Evolutionary conservation across 2,113 vertebrate genomes (phyloP).

Genomic region (Urocitellus parryii): DNA sequence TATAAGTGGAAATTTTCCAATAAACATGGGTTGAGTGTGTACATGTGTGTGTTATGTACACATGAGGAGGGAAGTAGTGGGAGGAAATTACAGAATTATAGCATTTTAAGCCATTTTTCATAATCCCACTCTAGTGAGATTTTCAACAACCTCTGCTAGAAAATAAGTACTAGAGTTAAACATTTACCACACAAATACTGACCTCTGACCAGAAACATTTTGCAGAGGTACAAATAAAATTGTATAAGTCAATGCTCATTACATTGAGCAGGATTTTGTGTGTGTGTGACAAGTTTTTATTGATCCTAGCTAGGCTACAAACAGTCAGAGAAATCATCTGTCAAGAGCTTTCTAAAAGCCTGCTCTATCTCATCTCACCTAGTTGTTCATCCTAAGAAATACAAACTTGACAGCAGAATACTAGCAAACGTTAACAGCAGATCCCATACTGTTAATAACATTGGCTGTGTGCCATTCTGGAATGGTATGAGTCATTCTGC

Average conservation of each 20-base stretch:
- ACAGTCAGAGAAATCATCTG: constrained; percentile 33
- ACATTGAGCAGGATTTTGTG: not conserved
- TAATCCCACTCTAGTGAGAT: not conserved
- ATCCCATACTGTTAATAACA: not conserved
- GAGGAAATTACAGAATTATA: not conserved
- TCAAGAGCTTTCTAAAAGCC: constrained; percentile 56
- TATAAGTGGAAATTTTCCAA: not conserved
- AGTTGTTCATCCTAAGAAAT: constrained; percentile 47
- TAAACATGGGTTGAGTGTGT: not conserved
- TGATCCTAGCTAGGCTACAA: constrained; percentile 37
- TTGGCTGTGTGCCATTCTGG: not conserved
- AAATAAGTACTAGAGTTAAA: constrained; percentile 34
- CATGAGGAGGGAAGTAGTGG: not conserved
- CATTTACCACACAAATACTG: not conserved
- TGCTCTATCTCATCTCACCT: constrained; percentile 42
- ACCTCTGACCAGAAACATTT: constrained; percentile 53
- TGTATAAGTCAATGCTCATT: constrained; percentile 57
- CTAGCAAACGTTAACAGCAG: not conserved
- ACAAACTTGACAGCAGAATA: constrained; percentile 48
- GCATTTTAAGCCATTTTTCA: not conserved
- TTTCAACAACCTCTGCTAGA: not conserved
- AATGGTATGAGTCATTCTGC: not conserved
- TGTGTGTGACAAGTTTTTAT: constrained; percentile 55
- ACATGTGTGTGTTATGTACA: not conserved
- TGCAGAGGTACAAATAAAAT: constrained; percentile 53